A percentile compares a stretch with the other conserved stretches of the same genome.
Evolutionary conservation across 2,888 invertebrate genomes (phyloP).

Genomic region (Hypomecis atomaria): DNA sequence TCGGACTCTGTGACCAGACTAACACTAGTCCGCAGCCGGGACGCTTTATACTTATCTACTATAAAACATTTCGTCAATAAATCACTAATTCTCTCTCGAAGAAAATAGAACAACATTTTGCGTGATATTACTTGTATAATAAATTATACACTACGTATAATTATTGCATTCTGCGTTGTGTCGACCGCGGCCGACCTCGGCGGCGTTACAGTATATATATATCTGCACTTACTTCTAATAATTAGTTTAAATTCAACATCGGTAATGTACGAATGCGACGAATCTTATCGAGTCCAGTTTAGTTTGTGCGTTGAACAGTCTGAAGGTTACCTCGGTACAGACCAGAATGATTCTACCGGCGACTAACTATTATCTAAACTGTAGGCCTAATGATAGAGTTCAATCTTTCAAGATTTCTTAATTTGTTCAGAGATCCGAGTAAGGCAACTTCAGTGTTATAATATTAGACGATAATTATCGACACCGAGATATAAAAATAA

Average conservation of each 20-base stretch:
- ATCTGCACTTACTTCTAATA: no score
- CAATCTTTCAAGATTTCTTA: conserved; percentile 8
- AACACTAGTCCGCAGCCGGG: no score
- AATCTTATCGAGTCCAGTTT: conserved; percentile 6
- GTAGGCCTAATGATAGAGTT: conserved; percentile 16
- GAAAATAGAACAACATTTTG: neutral
- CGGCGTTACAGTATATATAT: no score
- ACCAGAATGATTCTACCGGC: neutral
- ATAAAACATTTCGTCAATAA: neutral
- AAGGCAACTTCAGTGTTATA: conserved; percentile 20
- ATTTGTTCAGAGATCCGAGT: conserved; percentile 20
- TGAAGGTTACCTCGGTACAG: neutral
- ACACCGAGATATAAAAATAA: conserved; percentile 18
- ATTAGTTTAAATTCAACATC: no score
- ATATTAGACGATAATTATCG: conserved; percentile 4
- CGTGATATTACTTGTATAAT: neutral
- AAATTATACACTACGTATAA: neutral
- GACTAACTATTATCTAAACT: neutral
- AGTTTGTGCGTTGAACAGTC: conserved; percentile 26
- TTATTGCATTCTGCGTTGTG: neutral
- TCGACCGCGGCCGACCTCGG: neutral
- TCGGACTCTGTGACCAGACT: no score
- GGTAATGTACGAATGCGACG: conserved; percentile 7
- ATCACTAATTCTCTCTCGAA: neutral
- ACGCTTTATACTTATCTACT: neutral